Base-by-base conservation (phyloP, 1,140 invertebrate genomes). In the Calosoma granatense region DNA sequence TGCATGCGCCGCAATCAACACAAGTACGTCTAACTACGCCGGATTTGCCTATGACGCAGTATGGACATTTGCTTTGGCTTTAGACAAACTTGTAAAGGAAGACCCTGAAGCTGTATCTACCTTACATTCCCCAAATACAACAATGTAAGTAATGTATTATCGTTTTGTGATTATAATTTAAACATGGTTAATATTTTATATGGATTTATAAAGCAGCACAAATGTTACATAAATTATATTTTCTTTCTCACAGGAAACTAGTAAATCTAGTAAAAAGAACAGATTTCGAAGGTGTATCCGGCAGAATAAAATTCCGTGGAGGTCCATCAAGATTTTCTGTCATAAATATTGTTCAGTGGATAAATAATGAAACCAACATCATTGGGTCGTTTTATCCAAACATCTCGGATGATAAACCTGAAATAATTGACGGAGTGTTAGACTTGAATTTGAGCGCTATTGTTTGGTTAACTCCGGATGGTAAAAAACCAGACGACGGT, bases 41-140 rank as follows among this genome's bases (percentile, higher is more conserved):
- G 85, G 86, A 1, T 92, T 85, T 63, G 79, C 81, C 0, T 92
- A 92, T 68, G 90, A 93, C 72, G 89, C 88, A 0, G 84, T 91
- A 43, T 92, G 90, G 90, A 82, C 82, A 1, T 92, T 88, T 68
- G 90, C 87, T 3, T 73, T 81, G 15, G 88, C 87, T 1, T 69
- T 88, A 17, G 79, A 88, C 62, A 74, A 78, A 59, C 69, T 90
- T 0, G 65, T 85, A 0, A 78, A 76, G 51, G 76, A 73, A 41
- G 74, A 83, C 67, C 75, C 77, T 11, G 77, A 79, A 23, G 76
- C 78, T 41, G 64, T 83, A 2, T 73, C 80, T 22, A 74, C 78
- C 61, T 65, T 87, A 12, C 83, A 84, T 65, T 77, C 76, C 1
- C 67, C 74, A 55, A 74, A 73, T 54, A 81, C 79, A 11, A 78